These are phyloP conservation scores for Bujurquina vittata DNA, from an alignment of 2,113 vertebrate species.

Conservation along the genomic window DNA sequence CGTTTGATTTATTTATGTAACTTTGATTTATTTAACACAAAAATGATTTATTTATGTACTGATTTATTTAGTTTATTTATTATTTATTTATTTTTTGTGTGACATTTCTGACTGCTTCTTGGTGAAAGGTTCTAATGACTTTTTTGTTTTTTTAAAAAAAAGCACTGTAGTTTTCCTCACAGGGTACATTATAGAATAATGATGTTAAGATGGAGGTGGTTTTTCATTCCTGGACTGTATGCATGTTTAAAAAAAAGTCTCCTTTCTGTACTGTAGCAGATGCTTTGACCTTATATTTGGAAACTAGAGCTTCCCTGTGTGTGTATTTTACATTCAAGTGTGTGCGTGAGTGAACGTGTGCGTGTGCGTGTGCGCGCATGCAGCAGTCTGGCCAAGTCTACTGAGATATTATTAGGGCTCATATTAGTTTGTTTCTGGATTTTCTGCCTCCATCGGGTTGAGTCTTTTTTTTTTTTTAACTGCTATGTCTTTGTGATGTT, in stretches of 20 bases:
- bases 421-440: conserved; percentile 33
- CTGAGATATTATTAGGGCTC: conserved; percentile 45
- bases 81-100: conserved; percentile 56
- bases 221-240: conserved; percentile 17
- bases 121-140: background rate
- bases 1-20: conserved; percentile 50
- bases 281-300: conserved; percentile 34
- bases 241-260: conserved; percentile 26
- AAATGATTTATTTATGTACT: conserved; percentile 32
- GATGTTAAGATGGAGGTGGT: background rate
- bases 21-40: conserved; percentile 50
- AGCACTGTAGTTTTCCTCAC: background rate
- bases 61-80: conserved; percentile 39
- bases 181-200: background rate
- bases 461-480: background rate
- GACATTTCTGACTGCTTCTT: background rate
- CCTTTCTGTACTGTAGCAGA: conserved; percentile 58
- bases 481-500: conserved; percentile 46
- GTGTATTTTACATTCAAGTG: background rate
- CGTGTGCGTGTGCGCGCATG: background rate
- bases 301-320: conserved; percentile 53
- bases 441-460: conserved; percentile 21
- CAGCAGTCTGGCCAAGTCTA: conserved; percentile 14
- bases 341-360: background rate
- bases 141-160: background rate